Conservation (phyloP, 2,888 invertebrate genomes). For the Rhamnusium bicolor region DNA sequence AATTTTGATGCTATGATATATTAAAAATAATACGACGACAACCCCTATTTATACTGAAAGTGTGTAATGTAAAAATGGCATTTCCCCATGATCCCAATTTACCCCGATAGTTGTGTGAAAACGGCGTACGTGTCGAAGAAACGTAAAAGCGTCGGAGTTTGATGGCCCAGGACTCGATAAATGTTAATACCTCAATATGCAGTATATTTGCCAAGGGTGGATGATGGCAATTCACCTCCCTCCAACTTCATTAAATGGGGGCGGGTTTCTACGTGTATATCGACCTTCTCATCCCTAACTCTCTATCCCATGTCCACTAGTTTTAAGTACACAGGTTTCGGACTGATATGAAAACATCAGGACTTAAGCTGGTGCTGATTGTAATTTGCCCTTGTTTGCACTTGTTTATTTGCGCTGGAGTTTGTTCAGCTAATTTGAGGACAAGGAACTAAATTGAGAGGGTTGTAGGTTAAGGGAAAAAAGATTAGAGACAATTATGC, state of each 20-base stretch:
- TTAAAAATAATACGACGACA: slow-evolving; percentile 28
- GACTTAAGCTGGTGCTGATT: slow-evolving; percentile 17
- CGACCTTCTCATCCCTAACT: slow-evolving; percentile 28
- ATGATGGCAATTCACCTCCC: slow-evolving; percentile 57
- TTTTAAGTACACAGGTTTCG: slow-evolving; percentile 15
- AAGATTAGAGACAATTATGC: not conserved
- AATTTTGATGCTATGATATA: not conserved
- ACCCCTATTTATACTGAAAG: slow-evolving; percentile 28
- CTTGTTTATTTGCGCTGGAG: slow-evolving; percentile 20
- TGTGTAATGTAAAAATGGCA: slow-evolving; percentile 44
- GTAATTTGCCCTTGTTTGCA: slow-evolving; percentile 20
- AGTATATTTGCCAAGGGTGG: slow-evolving; percentile 69
- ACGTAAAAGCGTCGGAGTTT: slow-evolving; percentile 51
- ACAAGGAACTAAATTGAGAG: slow-evolving; percentile 15
- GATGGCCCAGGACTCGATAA: slow-evolving; percentile 66
- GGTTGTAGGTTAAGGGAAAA: not conserved
- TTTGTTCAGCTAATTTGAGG: slow-evolving; percentile 19
- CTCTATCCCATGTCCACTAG: slow-evolving; percentile 22
- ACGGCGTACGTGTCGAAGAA: slow-evolving; percentile 60
- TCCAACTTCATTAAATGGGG: slow-evolving; percentile 26
- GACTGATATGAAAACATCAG: slow-evolving; percentile 21
- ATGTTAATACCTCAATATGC: slow-evolving; percentile 71
- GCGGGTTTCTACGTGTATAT: slow-evolving; percentile 29
- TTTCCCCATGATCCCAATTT: slow-evolving; percentile 56
- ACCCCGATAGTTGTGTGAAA: slow-evolving; percentile 58